Evolutionary conservation across 2,888 invertebrate genomes (phyloP), one percentile per base, ranked within the genome.

Genomic region (Serripes groenlandicus): DNA sequence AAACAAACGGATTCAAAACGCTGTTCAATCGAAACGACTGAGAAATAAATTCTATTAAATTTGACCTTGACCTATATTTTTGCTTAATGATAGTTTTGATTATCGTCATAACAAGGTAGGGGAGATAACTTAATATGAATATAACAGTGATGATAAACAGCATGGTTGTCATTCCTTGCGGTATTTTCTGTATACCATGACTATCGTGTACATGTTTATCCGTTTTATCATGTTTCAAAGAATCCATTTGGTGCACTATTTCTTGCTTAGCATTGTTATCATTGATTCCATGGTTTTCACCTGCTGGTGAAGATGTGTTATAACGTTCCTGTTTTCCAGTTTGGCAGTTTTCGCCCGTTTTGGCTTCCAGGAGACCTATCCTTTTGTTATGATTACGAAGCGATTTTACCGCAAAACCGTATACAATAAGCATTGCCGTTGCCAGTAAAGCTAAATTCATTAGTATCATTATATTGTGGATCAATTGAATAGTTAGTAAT

Each of bases 11-110:
- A 26, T 69, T 69, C 1, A 52, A 28, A 5, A 52, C 69, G n/a
- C 69, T 69, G 30, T 69, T 69, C 9, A 69, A 21, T 28, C 49
- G 42, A 69, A 52, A 69, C 1, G 69, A 69, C 11, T 52, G 69
- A 11, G 69, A 52, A 23, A 49, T 30, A 30, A 69, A 69, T n/a
- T 69, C 52, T 26, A 69, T 49, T 52, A 49, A 69, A 32, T 62
- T 62, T 7, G 62, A 62, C 62, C 11, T 62, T 32, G 62, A 30
- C 34, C 62, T 30, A n/a, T 62, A 62, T 34, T 34, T 32, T 30
- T 62, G 62, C 21, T 30, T 28, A 3, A 34, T 62, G 5, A 62
- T n/a, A 0, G 62, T 62, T 21, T 34, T 62, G n/a, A n/a, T 62
- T 4, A 62, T 62, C 34, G 62, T 62, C 62, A 62, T 62, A 34